phyloP scores from a whole-genome alignment of 23 tunicate species.

The Trididemnum clinides region DNA sequence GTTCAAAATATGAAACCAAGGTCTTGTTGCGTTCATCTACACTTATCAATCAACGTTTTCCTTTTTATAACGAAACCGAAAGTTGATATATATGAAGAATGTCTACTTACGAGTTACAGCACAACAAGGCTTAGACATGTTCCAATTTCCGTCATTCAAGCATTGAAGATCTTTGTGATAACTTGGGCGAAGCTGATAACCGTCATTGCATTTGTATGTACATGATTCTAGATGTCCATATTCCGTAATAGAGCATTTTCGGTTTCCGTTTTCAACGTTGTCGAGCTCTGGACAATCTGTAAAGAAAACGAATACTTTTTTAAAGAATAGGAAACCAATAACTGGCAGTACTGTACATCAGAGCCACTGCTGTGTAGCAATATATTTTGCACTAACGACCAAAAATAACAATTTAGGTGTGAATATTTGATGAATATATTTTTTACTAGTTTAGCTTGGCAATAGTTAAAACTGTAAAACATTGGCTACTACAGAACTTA shows the following conservation, averaged over 20 bases:
- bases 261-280: not conserved
- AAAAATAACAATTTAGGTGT: too few relatives aligned
- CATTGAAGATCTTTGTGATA: not conserved
- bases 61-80: too few relatives aligned
- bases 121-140: not conserved
- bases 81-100: too few relatives aligned
- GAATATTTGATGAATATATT: too few relatives aligned
- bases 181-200: not conserved
- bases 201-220: not conserved
- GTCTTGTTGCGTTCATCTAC: too few relatives aligned
- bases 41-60: too few relatives aligned
- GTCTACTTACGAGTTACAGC: not conserved
- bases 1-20: too few relatives aligned
- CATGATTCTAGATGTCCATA: not conserved
- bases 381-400: too few relatives aligned
- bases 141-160: not conserved
- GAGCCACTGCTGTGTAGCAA: too few relatives aligned
- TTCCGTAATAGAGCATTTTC: not conserved
- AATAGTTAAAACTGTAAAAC: not conserved
- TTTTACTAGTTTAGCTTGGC: not conserved
- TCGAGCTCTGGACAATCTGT: not conserved
- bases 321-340: too few relatives aligned
- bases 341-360: too few relatives aligned
- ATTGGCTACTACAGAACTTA: not conserved
- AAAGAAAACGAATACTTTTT: too few relatives aligned